Percentiles rank a stretch among this genome's conserved stretches.
phyloP scores from a whole-genome alignment of 2,113 vertebrate species.

The Pelecanoides urinatrix region DNA sequence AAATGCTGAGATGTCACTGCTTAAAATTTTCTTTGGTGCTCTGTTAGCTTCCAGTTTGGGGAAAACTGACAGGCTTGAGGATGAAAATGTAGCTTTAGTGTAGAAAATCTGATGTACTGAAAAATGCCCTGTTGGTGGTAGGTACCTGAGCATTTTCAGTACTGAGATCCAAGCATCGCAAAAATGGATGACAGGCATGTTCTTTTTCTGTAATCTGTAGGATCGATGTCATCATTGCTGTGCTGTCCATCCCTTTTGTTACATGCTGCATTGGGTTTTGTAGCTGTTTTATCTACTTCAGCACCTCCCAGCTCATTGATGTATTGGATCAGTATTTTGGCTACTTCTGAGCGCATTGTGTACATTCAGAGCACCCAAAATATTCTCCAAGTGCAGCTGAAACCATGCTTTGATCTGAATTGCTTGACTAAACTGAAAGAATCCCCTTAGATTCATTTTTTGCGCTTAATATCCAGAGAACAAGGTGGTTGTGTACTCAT shows the following conservation, averaged over 20 bases:
- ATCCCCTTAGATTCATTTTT: not conserved
- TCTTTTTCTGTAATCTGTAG: not conserved
- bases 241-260: not conserved
- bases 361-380: not conserved
- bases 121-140: not conserved
- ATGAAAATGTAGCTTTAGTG: not conserved
- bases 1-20: not conserved
- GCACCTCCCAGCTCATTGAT: not conserved
- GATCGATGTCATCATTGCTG: fast-evolving
- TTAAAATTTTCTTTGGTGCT: not conserved
- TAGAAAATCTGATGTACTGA: not conserved
- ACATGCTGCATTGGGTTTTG: not conserved
- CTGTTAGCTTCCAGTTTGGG: not conserved
- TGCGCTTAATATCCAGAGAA: not conserved
- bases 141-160: not conserved
- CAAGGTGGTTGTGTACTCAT: not conserved
- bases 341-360: not conserved
- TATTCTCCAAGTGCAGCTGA: not conserved
- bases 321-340: not conserved
- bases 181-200: not conserved
- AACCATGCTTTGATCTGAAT: not conserved
- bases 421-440: not conserved
- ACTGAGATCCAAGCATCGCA: not conserved
- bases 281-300: not conserved
- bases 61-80: not conserved